Base-by-base conservation (phyloP, 2,888 invertebrate genomes). In the Plutella xylostella region DNA sequence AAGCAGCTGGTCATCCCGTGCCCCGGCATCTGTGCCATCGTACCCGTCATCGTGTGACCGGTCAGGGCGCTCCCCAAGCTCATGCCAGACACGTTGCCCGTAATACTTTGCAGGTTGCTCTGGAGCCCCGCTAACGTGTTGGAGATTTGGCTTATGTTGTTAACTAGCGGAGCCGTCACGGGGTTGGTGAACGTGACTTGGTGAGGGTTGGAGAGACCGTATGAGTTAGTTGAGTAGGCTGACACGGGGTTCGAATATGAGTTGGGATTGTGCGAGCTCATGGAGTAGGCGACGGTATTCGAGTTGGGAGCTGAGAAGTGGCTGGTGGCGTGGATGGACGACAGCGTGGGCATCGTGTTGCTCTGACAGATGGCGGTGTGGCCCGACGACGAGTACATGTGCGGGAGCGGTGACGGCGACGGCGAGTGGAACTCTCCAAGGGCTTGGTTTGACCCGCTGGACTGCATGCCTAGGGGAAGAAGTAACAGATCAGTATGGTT, bases 371-470 rank as follows among this genome's bases (percentile, higher is more conserved):
- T 75, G 51, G 70, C 72, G 45, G 73, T 66, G 60, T 78, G 48
- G 78, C 75, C 54, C 35, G 68, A 58, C 72, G 82, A 66, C 59
- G 84, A 63, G 73, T 88, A 78, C 62, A 85, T 72, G 73, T 88
- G 80, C 52, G 87, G 79, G 74, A 85, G 66, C 64, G 87, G 82
- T 70, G 87, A 68, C 64, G 86, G 68, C 75, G 88, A 74, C 57
- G 87, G 88, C 45, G 87, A 88, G 62, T 87, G 88, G 61, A 80
- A 87, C 54, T 89, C 90, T 56, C 90, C 87, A 54, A 90, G 73
- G 48, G 88, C 90, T 77, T 90, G 90, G 61, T 88, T 90, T 56
- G 89, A 90, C 51, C 89, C 88, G 63, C 90, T 90, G 51, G 88
- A 85, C 61, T 90, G 87, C 65, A 90, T 85, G 59, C 86, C 87